Conservation (phyloP, 2,113 vertebrate genomes). For the Mesembrinibis cayennensis region DNA sequence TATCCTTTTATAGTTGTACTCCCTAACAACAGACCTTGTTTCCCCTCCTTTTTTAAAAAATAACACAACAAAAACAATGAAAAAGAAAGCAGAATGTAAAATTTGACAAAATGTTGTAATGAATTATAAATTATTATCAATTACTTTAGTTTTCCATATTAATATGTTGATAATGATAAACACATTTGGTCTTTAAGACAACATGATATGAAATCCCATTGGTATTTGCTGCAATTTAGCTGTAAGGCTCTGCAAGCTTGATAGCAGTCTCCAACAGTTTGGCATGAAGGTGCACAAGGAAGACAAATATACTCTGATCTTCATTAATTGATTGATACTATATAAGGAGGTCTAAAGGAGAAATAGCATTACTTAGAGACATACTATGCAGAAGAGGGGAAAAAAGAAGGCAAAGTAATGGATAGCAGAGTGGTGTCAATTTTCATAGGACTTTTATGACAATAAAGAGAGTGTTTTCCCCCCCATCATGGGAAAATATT, state of each 20-base stretch:
- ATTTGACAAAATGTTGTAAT: not conserved
- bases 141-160: not conserved
- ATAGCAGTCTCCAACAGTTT: not conserved
- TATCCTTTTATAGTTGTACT: not conserved
- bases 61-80: not conserved
- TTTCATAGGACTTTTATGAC: not conserved
- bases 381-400: not conserved
- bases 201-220: not conserved
- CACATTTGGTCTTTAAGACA: not conserved
- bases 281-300: not conserved
- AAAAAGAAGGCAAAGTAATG: not conserved
- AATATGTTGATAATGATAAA: not conserved
- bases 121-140: not conserved
- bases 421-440: not conserved
- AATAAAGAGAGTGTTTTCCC: not conserved
- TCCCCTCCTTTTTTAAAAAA: no score
- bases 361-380: not conserved
- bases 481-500: not conserved
- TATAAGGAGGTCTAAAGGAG: not conserved
- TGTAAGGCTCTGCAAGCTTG: not conserved
- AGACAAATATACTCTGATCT: not conserved
- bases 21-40: not conserved
- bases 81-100: not conserved
- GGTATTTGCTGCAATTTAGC: not conserved
- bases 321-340: not conserved